Base-by-base conservation (phyloP, 2,888 invertebrate species). In the Ornithoptera priamus region DNA sequence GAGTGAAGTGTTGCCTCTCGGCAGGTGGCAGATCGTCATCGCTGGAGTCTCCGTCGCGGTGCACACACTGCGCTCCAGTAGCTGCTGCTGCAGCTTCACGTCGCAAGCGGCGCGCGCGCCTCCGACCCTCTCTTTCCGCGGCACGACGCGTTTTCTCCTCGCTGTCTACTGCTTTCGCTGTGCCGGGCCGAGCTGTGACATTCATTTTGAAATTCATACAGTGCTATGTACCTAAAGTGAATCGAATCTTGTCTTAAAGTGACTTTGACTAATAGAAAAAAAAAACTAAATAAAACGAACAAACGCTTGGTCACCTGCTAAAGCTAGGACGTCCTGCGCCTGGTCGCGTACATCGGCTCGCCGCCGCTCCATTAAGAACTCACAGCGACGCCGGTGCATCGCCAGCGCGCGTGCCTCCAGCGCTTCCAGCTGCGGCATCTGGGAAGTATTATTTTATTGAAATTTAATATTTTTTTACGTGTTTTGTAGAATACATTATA, bases 41-140 rank as follows among this genome's bases (percentile, higher is more conserved):
- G 78, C 98, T 98, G 62, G 98, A 98, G 95, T 99, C 96, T 0
- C 99, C 99, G 84, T 99, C 99, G 71, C 97, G 95, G 84, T 99
- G 99, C 24, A 86, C 79, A 59, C 85, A 74, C 20, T 90, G 83
- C 42, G 85, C 80, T 62, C 81, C 80, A 18, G 81, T 76, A 15
- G 80, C 81, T 12, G 92, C 88, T 64, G 92, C 88, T 30, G 93
- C 94, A 68, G 94, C 93, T 84, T 98, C 98, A 53, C 98, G 92
- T 17, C 94, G 94, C 79, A 97, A 94, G 62, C 98, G 92, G 17
- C 99, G 93, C 73, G 98, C 94, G n/a, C 97, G 96, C 72, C 99
- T 93, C 77, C 99, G 92, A 0, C 98, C 98, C 91, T 98, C 98
- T 65, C 98, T 94, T 88, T 98, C 98, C 1, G 98, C 98, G 18